These are phyloP conservation scores for Machimus rusticus DNA, from an alignment of 2,888 invertebrate genomes.

Conservation along the genomic window DNA sequence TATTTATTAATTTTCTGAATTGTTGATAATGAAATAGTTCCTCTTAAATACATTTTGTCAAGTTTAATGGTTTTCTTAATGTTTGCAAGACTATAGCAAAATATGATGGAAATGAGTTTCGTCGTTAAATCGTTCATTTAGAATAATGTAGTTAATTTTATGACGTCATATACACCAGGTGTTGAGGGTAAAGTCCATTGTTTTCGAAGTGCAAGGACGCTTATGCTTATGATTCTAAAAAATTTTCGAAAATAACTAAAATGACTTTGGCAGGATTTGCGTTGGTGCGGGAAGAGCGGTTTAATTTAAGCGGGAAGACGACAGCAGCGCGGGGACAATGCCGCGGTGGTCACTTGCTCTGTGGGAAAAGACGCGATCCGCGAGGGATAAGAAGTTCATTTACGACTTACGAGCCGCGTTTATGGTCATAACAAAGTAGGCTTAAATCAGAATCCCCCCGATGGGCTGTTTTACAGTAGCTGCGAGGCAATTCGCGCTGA, in stretches of 20 bases:
- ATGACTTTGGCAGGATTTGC: background rate
- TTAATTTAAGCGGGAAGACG: background rate
- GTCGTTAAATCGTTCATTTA: background rate
- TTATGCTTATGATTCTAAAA: background rate
- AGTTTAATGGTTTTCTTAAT: background rate
- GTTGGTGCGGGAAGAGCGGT: background rate
- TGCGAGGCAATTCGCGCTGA: conserved; percentile 44
- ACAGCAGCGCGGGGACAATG: background rate
- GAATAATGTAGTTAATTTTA: background rate
- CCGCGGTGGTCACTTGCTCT: background rate
- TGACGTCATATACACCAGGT: background rate
- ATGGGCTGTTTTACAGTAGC: conserved; percentile 44
- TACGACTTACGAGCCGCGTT: background rate
- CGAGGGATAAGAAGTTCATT: background rate
- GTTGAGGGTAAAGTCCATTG: background rate
- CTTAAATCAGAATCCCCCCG: background rate
- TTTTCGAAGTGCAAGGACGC: background rate
- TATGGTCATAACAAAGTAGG: background rate
- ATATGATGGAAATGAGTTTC: background rate
- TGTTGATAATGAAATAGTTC: background rate
- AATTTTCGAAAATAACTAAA: background rate
- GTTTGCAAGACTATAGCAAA: background rate
- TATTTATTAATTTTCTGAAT: background rate
- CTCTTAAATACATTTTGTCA: background rate
- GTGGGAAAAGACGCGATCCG: background rate